These are phyloP conservation scores for Thrips palmi DNA, from an alignment of 1,140 invertebrate genomes.

Conservation along the genomic window DNA sequence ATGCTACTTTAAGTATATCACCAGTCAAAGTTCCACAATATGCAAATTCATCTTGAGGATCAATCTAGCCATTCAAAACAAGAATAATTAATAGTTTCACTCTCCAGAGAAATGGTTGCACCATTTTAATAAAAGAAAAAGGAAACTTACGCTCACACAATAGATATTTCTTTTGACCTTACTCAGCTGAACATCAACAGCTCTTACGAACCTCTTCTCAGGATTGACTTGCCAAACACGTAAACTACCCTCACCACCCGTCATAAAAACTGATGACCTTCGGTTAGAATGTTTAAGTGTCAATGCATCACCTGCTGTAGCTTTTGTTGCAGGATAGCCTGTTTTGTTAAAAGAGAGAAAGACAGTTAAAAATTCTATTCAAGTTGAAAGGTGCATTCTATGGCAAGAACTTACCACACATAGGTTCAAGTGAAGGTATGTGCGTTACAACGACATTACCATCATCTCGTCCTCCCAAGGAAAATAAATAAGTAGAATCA, in stretches of 20 bases:
- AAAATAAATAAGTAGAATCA: constrained; percentile 61
- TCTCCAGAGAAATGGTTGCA: too few species aligned
- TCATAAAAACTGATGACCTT: constrained; percentile 39
- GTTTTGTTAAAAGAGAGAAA: constrained; percentile 8
- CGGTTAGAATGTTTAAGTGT: constrained; percentile 33
- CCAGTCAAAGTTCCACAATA: constrained; percentile 74
- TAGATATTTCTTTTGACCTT: constrained; percentile 46
- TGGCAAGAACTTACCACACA: constrained; percentile 32
- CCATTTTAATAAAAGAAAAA: too few species aligned
- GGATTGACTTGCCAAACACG: constrained; percentile 59
- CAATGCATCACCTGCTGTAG: constrained; percentile 43
- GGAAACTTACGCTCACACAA: constrained; percentile 33
- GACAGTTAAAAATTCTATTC: neutral
- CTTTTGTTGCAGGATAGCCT: constrained; percentile 35
- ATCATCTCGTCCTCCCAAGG: constrained; percentile 76
- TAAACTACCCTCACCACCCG: constrained; percentile 50
- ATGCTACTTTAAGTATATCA: constrained; percentile 37
- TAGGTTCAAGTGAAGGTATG: constrained; percentile 35
- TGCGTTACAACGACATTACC: constrained; percentile 62
- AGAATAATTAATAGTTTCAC: neutral
- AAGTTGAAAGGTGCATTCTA: neutral
- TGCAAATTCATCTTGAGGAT: constrained; percentile 44
- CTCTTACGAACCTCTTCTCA: constrained; percentile 42
- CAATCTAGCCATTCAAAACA: constrained; percentile 19
- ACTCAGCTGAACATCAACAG: constrained; percentile 47